Evolutionary conservation across 2,797 vertebrate species (phyloP).

Genomic region (Toxotes lorentzi): DNA sequence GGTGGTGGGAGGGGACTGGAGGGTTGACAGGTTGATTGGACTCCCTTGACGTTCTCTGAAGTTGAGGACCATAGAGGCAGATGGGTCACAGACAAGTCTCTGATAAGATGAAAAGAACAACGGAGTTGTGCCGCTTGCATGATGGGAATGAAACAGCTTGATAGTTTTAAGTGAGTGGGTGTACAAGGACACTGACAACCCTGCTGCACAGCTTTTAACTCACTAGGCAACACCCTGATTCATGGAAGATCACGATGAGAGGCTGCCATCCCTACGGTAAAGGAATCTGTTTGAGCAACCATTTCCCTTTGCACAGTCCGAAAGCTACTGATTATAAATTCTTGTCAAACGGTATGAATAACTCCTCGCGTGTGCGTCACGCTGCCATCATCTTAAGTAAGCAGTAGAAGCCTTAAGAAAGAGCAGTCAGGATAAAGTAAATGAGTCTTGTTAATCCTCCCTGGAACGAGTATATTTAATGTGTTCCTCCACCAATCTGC

Average conservation of each 20-base stretch:
- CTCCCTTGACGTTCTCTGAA: slow-evolving; percentile 21
- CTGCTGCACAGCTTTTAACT: slow-evolving; percentile 20
- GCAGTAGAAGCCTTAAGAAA: slow-evolving; percentile 55
- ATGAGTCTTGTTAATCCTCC: slow-evolving; percentile 75
- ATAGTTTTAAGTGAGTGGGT: slow-evolving; percentile 29
- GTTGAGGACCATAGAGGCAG: slow-evolving; percentile 31
- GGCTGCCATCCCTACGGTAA: not conserved
- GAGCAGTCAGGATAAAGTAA: slow-evolving; percentile 72
- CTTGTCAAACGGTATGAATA: slow-evolving; percentile 4
- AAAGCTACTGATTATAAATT: slow-evolving; percentile 20
- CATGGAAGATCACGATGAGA: not conserved
- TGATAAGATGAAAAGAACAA: slow-evolving; percentile 35
- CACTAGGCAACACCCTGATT: slow-evolving; percentile 25
- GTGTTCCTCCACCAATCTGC: slow-evolving; percentile 64
- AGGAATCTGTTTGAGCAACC: slow-evolving; percentile 4
- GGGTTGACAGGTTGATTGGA: slow-evolving; percentile 46
- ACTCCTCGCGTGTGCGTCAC: slow-evolving; percentile 40
- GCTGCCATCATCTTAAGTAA: slow-evolving; percentile 53
- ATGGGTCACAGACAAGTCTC: slow-evolving; percentile 32
- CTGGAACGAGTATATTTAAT: slow-evolving; percentile 66
- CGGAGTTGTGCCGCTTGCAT: slow-evolving; percentile 6
- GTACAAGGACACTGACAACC: slow-evolving; percentile 34
- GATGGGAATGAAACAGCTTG: slow-evolving; percentile 39
- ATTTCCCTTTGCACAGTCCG: slow-evolving; percentile 3
- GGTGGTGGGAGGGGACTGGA: slow-evolving; percentile 22